Base-by-base conservation (phyloP, 2,888 invertebrate species). In the Eupsilia transversa region DNA sequence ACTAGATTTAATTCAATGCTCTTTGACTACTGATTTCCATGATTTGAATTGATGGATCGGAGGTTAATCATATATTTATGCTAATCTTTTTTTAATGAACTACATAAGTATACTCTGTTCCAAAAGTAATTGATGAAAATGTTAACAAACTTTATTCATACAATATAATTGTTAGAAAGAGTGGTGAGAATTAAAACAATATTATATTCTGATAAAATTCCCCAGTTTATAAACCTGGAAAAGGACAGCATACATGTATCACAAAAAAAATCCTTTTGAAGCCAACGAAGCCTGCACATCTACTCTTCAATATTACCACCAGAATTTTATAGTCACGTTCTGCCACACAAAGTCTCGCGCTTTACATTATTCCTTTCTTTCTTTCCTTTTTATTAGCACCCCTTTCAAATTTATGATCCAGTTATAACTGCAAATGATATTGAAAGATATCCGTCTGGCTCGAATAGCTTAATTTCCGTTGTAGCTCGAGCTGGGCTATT, bases 401-500 rank as follows among this genome's bases (percentile, higher is more conserved):
- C 14, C 35, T 79, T 79, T 72, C 49, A 72, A 60, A 80, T 54
- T 68, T 72, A 83, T 30, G 80, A 72, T 60, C 64, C 63, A 63
- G 79, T 83, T 65, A 35, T 20, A 68, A 60, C 43, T 61, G 68
- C 52, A 79, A 84, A 73, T 80, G 64, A 80, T 84, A 84, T 83
- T 69, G 74, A 68, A 70, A 68, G 67, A 59, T 66, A 66, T 56
- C 57, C 69, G 72, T 68, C 59, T 30, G 59, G 56, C 56, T 70
- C 30, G 61, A 43, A 57, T 17, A 69, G 57, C 54, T 79, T 82
- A 64, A 82, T 82, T 78, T 72, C 74, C 74, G 65, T 49, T 52
- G 60, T 54, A 54, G 68, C 54, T 63, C 33, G 30, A 23, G 33
- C 46, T 57, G 23, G 20, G 49, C 46, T 74, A 60, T 60, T 68